phyloP scores from a whole-genome alignment of 2,888 invertebrate genomes.

The Aricia artaxerxes region DNA sequence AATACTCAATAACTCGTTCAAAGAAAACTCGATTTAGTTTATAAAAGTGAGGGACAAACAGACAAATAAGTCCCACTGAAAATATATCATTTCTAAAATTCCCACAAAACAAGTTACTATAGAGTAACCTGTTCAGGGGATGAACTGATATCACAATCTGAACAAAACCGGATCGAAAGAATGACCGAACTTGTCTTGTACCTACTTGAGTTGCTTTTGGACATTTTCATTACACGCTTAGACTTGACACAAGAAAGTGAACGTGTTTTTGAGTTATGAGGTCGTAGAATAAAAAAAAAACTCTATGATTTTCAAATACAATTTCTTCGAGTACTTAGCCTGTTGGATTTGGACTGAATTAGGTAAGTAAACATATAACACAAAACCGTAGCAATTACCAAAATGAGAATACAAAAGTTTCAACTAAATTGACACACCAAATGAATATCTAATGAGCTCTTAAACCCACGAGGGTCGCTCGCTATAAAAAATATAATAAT shows the following conservation, averaged over 20 bases:
- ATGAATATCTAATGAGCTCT: slow-evolving; percentile 20
- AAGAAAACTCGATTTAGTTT: slow-evolving; percentile 50
- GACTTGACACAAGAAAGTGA: background rate
- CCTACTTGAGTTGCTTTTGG: slow-evolving; percentile 31
- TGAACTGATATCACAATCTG: slow-evolving; percentile 35
- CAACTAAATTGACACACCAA: slow-evolving; percentile 13
- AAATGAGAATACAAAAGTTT: slow-evolving; percentile 26
- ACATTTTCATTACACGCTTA: slow-evolving; percentile 11
- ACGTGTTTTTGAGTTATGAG: background rate
- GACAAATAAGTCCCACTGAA: slow-evolving; percentile 54
- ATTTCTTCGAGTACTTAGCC: background rate
- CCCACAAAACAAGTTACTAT: slow-evolving; percentile 49
- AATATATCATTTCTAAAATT: slow-evolving; percentile 45
- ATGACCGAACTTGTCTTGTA: slow-evolving; percentile 37
- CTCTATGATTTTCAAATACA: background rate
- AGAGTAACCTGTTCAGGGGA: slow-evolving; percentile 52
- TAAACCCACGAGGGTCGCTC: background rate
- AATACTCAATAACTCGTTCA: slow-evolving; percentile 46
- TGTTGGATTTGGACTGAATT: background rate
- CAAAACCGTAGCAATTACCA: background rate
- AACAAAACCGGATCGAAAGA: slow-evolving; percentile 38
- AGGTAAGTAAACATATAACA: slow-evolving; percentile 1
- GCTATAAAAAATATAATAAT: slow-evolving; percentile 25
- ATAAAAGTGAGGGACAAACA: slow-evolving; percentile 47
- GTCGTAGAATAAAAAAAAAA: background rate